Percentiles rank a stretch among this genome's conserved stretches.
These are phyloP conservation scores for Danio albolineatus DNA, from an alignment of 2,797 vertebrate species.

Conservation along the genomic window DNA sequence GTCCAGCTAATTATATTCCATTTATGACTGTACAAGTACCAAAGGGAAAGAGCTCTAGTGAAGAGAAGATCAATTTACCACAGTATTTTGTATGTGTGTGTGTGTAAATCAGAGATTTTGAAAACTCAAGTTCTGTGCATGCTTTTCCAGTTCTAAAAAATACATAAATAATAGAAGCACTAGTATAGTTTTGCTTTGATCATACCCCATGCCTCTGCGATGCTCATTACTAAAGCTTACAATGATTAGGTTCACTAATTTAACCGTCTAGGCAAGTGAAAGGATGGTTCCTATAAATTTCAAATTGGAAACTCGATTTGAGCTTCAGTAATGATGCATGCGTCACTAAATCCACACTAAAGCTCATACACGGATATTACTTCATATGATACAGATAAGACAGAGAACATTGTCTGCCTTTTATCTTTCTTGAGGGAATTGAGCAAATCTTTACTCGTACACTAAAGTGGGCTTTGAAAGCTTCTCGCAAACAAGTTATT, in stretches of 20 bases:
- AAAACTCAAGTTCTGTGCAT: background rate
- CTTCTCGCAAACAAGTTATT: background rate
- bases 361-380: background rate
- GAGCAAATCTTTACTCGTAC: background rate
- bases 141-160: constrained; percentile 6
- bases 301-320: background rate
- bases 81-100: background rate
- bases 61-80: background rate
- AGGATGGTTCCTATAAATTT: background rate
- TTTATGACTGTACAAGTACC: background rate
- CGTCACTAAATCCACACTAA: background rate
- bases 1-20: background rate
- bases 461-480: background rate
- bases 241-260: constrained; percentile 21
- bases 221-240: constrained; percentile 16
- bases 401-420: background rate
- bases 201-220: background rate
- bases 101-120: too few relatives aligned
- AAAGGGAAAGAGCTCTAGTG: background rate
- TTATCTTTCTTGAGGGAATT: background rate
- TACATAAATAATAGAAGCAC: constrained; percentile 17
- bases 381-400: background rate
- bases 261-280: background rate
- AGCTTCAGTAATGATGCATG: background rate
- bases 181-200: constrained; percentile 10